phyloP scores from a whole-genome alignment of 2,797 vertebrate species.

The Paguma larvata region DNA sequence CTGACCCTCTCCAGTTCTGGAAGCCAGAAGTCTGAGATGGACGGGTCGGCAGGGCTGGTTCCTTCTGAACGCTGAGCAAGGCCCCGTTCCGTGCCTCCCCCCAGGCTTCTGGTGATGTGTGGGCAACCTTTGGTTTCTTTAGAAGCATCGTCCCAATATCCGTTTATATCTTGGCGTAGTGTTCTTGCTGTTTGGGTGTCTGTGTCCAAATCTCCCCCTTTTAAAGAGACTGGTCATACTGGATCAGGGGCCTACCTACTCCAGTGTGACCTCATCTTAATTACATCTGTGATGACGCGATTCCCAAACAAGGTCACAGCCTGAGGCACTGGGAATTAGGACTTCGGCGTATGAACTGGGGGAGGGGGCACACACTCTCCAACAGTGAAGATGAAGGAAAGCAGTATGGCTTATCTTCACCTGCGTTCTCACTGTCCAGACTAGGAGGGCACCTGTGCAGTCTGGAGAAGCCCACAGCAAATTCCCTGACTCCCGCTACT shows the following conservation, averaged over 20 bases:
- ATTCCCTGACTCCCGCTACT: neutral
- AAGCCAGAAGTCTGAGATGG: neutral
- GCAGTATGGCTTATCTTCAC: neutral
- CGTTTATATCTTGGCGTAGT: neutral
- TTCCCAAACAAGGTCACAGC: neutral
- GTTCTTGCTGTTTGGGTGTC: neutral
- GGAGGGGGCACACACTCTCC: neutral
- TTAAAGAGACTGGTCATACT: neutral
- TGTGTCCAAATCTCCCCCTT: neutral
- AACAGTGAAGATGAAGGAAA: neutral
- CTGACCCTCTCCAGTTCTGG: accelerated
- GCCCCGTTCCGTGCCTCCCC: neutral
- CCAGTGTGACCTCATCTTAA: neutral
- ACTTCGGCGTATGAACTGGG: neutral
- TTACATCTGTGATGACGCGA: neutral
- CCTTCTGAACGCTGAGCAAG: neutral
- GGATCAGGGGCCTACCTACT: neutral
- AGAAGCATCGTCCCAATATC: neutral
- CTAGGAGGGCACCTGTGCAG: neutral
- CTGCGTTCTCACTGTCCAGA: neutral
- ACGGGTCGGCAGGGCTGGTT: accelerated
- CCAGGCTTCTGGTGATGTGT: neutral
- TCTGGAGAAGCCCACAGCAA: neutral
- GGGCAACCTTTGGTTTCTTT: neutral
- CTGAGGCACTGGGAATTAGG: neutral